A percentile compares a stretch with the other conserved stretches of the same genome.
Evolutionary conservation across 2,888 invertebrate species (phyloP).

Genomic region (Apomyelois bistriatella): DNA sequence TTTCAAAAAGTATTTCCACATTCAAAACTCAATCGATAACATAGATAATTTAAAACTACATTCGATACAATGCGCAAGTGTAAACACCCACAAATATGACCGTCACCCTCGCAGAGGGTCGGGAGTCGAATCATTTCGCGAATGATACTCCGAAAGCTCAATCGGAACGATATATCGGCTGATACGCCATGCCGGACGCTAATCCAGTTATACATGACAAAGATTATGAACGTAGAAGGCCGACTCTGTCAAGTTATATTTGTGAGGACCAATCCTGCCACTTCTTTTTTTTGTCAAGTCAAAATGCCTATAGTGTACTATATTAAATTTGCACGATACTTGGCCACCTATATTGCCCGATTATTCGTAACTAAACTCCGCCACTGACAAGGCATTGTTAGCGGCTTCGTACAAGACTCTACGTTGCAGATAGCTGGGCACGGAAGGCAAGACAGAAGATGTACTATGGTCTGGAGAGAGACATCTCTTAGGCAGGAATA

Average conservation of each 20-base stretch:
- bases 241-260: neutral
- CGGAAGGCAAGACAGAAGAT: no score
- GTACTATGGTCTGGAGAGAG: no score
- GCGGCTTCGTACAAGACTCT: no score
- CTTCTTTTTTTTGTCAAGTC: no score
- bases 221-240: constrained; percentile 32
- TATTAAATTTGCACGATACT: no score
- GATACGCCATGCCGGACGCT: constrained; percentile 59
- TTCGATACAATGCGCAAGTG: constrained; percentile 19
- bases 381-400: no score
- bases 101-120: constrained; percentile 39
- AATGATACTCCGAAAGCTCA: constrained; percentile 76
- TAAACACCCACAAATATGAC: constrained; percentile 16
- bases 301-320: no score
- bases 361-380: no score
- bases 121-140: constrained; percentile 50
- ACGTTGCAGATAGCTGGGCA: no score
- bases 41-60: neutral
- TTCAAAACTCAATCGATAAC: neutral
- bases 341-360: no score
- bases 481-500: no score
- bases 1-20: neutral
- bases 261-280: no score
- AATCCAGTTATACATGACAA: constrained; percentile 68
- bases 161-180: constrained; percentile 72